These are phyloP conservation scores for Dicyrtoma fusca DNA, from an alignment of 2,888 invertebrate genomes.

Conservation along the genomic window DNA sequence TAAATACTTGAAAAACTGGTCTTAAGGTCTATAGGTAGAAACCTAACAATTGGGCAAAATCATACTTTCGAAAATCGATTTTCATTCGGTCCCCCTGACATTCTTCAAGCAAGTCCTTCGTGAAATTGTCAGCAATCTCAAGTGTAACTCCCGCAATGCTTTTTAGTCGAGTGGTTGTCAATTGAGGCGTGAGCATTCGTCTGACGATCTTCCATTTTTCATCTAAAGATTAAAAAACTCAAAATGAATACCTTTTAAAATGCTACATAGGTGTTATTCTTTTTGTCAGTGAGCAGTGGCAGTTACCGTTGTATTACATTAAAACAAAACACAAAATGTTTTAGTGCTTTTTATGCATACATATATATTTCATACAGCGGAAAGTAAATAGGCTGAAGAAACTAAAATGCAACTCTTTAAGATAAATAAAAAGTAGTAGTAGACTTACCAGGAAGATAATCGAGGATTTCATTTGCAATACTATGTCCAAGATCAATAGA, in stretches of 20 bases:
- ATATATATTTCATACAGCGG: too few relatives aligned
- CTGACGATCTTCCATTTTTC: slow-evolving; percentile 48
- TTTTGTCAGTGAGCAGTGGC: background rate
- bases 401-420: too few relatives aligned
- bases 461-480: slow-evolving; percentile 45
- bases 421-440: too few relatives aligned
- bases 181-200: slow-evolving; percentile 46
- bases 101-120: slow-evolving; percentile 17
- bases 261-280: background rate
- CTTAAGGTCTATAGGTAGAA: too few relatives aligned
- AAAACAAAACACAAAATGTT: too few relatives aligned
- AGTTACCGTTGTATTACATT: background rate
- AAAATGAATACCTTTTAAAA: background rate
- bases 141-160: slow-evolving; percentile 42
- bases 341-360: too few relatives aligned
- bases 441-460: slow-evolving; percentile 41
- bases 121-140: slow-evolving; percentile 42
- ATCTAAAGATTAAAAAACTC: slow-evolving; percentile 19
- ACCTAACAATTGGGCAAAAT: too few relatives aligned
- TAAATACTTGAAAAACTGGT: too few relatives aligned
- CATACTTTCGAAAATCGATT: slow-evolving; percentile 45
- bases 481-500: slow-evolving; percentile 43
- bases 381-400: too few relatives aligned
- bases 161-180: slow-evolving; percentile 49
- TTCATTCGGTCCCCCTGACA: slow-evolving; percentile 40